A percentile compares a stretch with the other conserved stretches of the same genome.
Conservation (phyloP, 2,797 vertebrate species). For the Anabas testudineus region DNA sequence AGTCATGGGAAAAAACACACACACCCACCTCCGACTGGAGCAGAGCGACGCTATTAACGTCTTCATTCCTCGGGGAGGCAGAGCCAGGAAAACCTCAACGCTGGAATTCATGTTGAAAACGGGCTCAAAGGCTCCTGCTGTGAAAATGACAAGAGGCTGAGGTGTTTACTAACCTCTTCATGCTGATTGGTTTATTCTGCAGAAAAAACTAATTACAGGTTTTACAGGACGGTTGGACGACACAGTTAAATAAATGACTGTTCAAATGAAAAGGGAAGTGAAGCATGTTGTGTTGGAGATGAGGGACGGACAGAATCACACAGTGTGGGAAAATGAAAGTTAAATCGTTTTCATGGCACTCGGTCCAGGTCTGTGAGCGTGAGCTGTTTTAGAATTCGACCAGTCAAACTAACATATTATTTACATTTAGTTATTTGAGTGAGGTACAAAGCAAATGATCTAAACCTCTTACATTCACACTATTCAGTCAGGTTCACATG, state of each 20-base stretch:
- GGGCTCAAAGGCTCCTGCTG: constrained; percentile 21
- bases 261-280: no score
- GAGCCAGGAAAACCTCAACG: constrained; percentile 49
- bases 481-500: no score
- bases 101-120: constrained; percentile 31
- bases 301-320: no score
- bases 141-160: constrained; percentile 23
- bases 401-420: constrained; percentile 6
- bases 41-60: background rate
- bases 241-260: no score
- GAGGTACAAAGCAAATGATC: no score
- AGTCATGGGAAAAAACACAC: constrained; percentile 61
- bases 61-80: constrained; percentile 20
- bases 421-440: no score
- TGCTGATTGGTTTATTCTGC: background rate
- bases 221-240: no score
- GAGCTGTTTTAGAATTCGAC: background rate
- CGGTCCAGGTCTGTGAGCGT: background rate
- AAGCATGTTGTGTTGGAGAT: no score
- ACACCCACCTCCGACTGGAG: constrained; percentile 47
- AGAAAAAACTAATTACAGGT: no score
- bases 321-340: constrained; percentile 18
- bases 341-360: constrained; percentile 29
- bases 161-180: background rate
- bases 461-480: no score